Evolutionary conservation across 2,888 invertebrate genomes (phyloP).

Genomic region (Sminthurides aquaticus): DNA sequence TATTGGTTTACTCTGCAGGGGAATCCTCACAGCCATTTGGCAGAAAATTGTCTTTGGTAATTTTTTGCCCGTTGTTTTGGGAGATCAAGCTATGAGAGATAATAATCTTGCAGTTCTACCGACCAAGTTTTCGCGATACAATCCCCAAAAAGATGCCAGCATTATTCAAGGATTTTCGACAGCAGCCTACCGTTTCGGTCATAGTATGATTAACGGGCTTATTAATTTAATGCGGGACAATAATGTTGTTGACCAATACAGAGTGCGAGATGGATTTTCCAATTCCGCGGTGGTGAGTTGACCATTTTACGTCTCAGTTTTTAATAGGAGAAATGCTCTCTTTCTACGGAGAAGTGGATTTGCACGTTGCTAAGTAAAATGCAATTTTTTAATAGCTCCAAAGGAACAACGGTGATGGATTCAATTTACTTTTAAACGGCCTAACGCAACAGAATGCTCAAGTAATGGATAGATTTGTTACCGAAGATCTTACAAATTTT

Average conservation of each 20-base stretch:
- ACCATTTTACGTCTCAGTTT: not conserved
- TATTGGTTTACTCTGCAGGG: constrained; percentile 19
- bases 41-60: constrained; percentile 39
- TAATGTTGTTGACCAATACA: constrained; percentile 27
- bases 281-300: constrained; percentile 11
- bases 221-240: constrained; percentile 36
- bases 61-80: constrained; percentile 39
- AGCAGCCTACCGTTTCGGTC: constrained; percentile 40
- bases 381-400: too few relatives aligned
- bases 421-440: constrained; percentile 35
- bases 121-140: constrained; percentile 28
- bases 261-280: constrained; percentile 38
- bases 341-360: too few relatives aligned
- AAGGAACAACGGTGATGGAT: constrained; percentile 34
- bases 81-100: constrained; percentile 28
- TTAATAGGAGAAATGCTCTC: not conserved
- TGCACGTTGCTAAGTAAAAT: too few relatives aligned
- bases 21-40: constrained; percentile 37
- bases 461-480: constrained; percentile 38
- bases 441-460: constrained; percentile 40
- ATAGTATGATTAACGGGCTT: constrained; percentile 36
- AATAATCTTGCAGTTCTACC: constrained; percentile 28
- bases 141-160: constrained; percentile 32
- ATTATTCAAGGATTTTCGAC: constrained; percentile 39
- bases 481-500: constrained; percentile 39